phyloP scores from a whole-genome alignment of 2,113 vertebrate genomes.

The Aepyceros melampus region DNA sequence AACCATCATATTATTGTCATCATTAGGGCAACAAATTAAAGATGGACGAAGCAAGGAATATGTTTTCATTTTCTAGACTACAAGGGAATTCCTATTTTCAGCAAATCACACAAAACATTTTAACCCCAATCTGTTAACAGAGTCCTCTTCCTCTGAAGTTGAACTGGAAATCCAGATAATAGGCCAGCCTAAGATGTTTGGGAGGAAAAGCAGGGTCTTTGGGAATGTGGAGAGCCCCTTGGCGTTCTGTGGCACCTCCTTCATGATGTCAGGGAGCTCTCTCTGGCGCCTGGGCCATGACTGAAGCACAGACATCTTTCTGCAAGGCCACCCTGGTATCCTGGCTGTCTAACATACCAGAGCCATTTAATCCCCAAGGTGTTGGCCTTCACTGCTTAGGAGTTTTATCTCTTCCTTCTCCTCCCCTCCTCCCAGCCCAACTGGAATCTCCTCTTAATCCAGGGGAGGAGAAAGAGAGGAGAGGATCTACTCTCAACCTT shows the following conservation, averaged over 20 bases:
- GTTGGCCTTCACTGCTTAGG: not conserved
- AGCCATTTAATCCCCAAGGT: not conserved
- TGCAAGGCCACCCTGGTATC: no score
- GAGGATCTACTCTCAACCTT: not conserved
- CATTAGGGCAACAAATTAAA: not conserved
- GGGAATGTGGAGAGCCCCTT: rapidly evolving
- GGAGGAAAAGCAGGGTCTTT: not conserved
- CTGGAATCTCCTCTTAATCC: not conserved
- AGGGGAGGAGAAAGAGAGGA: rapidly evolving
- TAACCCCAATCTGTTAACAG: not conserved
- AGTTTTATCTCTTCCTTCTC: not conserved
- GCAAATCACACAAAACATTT: not conserved
- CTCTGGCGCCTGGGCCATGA: rapidly evolving
- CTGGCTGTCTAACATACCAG: not conserved
- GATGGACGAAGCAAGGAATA: not conserved
- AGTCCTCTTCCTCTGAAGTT: not conserved
- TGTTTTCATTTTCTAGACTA: not conserved
- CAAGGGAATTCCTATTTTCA: not conserved
- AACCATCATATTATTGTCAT: not conserved
- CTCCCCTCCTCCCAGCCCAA: not conserved
- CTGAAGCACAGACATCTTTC: not conserved
- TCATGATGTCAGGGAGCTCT: rapidly evolving
- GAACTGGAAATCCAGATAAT: not conserved
- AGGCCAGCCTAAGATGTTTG: not conserved
- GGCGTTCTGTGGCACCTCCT: rapidly evolving